These are phyloP conservation scores for Harpalus rubripes DNA, from an alignment of 2,888 invertebrate genomes.

Conservation along the genomic window DNA sequence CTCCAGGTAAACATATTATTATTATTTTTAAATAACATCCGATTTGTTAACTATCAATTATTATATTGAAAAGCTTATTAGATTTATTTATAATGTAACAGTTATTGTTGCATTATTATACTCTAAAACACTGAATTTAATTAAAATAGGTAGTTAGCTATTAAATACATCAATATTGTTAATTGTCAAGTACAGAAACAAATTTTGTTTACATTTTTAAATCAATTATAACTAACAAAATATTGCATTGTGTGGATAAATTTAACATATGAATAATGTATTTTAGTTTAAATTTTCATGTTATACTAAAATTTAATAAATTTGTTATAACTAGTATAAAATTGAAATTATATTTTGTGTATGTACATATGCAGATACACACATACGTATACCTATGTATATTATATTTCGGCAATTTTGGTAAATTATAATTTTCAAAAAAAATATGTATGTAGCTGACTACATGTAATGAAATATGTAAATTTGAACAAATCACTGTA, in stretches of 20 bases:
- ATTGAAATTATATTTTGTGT: not conserved
- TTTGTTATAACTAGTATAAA: not conserved
- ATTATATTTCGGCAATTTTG: no score
- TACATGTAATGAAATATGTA: no score
- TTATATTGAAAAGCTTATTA: no score
- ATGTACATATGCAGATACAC: not conserved
- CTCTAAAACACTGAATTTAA: not conserved
- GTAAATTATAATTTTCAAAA: no score
- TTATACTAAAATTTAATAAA: conserved; percentile 35
- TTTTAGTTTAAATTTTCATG: conserved; percentile 14
- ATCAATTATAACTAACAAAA: conserved; percentile 39
- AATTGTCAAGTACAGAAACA: conserved; percentile 24
- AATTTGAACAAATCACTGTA: no score
- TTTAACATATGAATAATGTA: conserved; percentile 32
- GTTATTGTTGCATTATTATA: no score
- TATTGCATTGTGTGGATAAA: not conserved
- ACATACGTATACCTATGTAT: no score
- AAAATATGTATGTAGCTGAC: no score
- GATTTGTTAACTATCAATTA: no score
- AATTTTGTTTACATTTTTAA: conserved; percentile 35
- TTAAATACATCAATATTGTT: conserved; percentile 1
- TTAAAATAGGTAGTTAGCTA: not conserved
- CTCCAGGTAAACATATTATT: no score
- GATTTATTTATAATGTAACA: no score
- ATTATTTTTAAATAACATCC: no score